A percentile compares a stretch with the other conserved stretches of the same genome.
These are phyloP conservation scores for Nasonia vitripennis DNA, from an alignment of 1,140 invertebrate species.

Conservation along the genomic window DNA sequence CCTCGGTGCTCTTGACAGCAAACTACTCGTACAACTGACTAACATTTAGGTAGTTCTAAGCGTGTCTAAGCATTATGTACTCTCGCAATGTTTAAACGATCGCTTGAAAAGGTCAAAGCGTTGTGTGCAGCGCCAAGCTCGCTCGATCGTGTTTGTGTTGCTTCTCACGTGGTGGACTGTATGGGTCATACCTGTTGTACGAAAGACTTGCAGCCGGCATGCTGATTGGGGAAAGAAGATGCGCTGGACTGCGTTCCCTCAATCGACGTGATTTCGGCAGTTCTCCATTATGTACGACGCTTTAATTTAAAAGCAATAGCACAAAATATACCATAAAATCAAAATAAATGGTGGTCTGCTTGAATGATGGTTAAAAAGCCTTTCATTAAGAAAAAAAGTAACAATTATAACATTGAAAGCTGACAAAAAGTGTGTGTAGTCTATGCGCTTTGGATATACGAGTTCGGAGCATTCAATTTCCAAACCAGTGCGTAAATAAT, in stretches of 20 bases:
- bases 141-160: not conserved
- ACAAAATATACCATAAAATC: conserved; percentile 44
- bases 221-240: conserved; percentile 84
- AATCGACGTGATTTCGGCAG: conserved; percentile 75
- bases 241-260: conserved; percentile 75
- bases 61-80: not conserved
- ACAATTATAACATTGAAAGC: conserved; percentile 35
- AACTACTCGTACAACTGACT: not conserved
- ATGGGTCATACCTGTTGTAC: conserved; percentile 82
- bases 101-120: not conserved
- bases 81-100: not conserved
- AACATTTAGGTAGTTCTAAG: not conserved
- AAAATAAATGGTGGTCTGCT: conserved; percentile 40
- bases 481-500: conserved; percentile 54
- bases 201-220: conserved; percentile 82
- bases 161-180: not conserved
- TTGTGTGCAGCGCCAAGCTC: not conserved
- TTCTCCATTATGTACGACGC: conserved; percentile 68
- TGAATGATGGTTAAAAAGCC: conserved; percentile 39
- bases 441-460: not conserved
- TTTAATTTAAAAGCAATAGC: conserved; percentile 58
- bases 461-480: not conserved
- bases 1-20: not conserved
- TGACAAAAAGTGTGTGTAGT: not conserved
- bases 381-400: conserved; percentile 12